These are phyloP conservation scores for Cyprinodon diabolis DNA, from an alignment of 2,797 vertebrate species.

Conservation along the genomic window DNA sequence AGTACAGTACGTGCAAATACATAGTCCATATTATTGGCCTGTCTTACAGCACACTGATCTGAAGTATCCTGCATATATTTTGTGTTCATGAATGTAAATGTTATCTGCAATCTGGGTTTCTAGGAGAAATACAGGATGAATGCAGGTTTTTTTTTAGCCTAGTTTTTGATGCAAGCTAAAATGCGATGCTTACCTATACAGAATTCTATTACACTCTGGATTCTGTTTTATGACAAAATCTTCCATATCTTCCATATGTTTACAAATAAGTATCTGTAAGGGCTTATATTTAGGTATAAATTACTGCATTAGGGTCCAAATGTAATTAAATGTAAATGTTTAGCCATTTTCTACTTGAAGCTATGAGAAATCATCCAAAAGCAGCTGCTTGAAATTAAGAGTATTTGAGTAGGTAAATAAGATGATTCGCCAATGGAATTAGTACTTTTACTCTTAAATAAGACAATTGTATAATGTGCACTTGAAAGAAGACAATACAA, in stretches of 20 bases:
- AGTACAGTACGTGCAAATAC: constrained; percentile 21
- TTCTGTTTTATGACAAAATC: not conserved
- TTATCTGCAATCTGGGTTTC: not conserved
- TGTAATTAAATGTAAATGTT: not conserved
- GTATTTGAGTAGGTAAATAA: too few species aligned
- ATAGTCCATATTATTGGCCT: constrained; percentile 11
- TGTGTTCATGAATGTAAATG: not conserved
- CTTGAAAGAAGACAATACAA: too few species aligned
- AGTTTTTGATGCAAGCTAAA: not conserved
- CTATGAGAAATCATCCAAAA: not conserved
- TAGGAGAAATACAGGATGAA: constrained; percentile 5
- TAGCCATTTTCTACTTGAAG: not conserved
- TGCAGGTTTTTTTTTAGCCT: not conserved
- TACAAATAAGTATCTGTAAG: not conserved
- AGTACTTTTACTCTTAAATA: too few species aligned
- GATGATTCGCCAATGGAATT: too few species aligned
- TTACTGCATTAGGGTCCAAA: not conserved
- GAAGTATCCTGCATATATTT: constrained; percentile 1
- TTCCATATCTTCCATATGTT: not conserved
- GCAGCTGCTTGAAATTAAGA: not conserved
- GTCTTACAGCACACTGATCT: constrained; percentile 19
- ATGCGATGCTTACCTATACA: not conserved
- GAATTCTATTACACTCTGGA: constrained; percentile 1
- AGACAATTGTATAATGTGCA: too few species aligned
- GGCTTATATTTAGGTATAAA: not conserved